Evolutionary conservation across 2,797 vertebrate genomes (phyloP).

Genomic region (Cuniculus paca): DNA sequence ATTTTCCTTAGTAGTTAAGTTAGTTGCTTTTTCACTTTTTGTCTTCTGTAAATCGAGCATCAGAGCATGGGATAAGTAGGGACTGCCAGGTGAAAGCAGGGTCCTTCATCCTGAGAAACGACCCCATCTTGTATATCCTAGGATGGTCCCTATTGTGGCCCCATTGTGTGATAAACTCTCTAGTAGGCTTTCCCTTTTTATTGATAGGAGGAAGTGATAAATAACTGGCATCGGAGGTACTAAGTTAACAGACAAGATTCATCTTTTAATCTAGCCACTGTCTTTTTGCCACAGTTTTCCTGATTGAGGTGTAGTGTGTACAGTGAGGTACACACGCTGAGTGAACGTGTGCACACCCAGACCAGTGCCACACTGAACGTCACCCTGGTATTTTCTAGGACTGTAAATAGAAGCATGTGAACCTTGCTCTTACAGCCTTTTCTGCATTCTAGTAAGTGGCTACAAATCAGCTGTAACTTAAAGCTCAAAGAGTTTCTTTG

Average conservation of each 20-base stretch:
- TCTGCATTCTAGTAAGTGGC: neutral
- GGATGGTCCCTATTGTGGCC: neutral
- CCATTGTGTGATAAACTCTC: no score
- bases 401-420: neutral
- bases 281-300: neutral
- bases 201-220: neutral
- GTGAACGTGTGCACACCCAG: neutral
- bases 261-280: neutral
- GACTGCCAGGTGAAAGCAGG: neutral
- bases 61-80: neutral
- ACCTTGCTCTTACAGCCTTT: neutral
- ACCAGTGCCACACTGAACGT: no score
- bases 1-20: slow-evolving; percentile 3
- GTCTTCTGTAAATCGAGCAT: neutral
- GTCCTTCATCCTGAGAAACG: neutral
- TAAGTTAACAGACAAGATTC: neutral
- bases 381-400: neutral
- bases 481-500: neutral
- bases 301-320: neutral
- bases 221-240: neutral
- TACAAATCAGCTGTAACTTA: neutral
- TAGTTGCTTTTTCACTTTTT: neutral
- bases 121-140: neutral
- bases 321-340: neutral
- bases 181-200: neutral